A percentile compares a stretch with the other conserved stretches of the same genome.
Conservation (phyloP, 37 sponge, comb jelly and placozoan species). For the Spongia lamella region DNA sequence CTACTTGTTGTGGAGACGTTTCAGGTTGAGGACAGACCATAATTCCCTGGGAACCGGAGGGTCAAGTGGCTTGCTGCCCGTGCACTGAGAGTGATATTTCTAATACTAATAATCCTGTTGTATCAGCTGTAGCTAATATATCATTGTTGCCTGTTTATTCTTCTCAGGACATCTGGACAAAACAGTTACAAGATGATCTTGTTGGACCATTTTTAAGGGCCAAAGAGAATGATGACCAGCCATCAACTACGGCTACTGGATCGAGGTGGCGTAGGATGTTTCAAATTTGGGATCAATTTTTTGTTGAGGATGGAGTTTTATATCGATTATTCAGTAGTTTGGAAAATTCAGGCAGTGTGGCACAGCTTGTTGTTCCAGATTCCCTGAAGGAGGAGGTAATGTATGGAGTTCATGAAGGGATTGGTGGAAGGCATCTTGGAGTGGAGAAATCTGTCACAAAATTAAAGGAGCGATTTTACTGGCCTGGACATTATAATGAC, state of each 20-base stretch:
- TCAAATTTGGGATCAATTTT: conserved; percentile 9
- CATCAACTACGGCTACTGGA: no score
- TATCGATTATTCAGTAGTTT: not conserved
- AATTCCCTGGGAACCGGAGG: not conserved
- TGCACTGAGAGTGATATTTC: not conserved
- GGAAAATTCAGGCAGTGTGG: not conserved
- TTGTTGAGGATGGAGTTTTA: not conserved
- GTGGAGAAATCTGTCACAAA: not conserved
- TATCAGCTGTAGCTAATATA: no score
- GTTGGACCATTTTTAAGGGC: no score
- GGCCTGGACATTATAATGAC: conserved; percentile 8
- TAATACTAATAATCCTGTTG: no score
- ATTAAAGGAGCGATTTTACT: conserved; percentile 23
- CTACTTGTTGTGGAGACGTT: conserved; percentile 9
- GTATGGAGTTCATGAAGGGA: not conserved
- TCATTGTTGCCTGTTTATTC: no score
- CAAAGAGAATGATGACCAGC: no score
- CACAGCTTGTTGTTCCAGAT: conserved; percentile 8
- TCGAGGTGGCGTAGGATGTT: not conserved
- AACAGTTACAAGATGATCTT: no score
- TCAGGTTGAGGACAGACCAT: conserved; percentile 23
- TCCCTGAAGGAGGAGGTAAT: not conserved
- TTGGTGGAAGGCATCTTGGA: not conserved
- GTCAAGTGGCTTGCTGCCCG: conserved; percentile 18
- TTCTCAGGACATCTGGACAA: no score